These are phyloP conservation scores for Carcharodon carcharias DNA, from an alignment of 2,797 vertebrate genomes.

Conservation along the genomic window DNA sequence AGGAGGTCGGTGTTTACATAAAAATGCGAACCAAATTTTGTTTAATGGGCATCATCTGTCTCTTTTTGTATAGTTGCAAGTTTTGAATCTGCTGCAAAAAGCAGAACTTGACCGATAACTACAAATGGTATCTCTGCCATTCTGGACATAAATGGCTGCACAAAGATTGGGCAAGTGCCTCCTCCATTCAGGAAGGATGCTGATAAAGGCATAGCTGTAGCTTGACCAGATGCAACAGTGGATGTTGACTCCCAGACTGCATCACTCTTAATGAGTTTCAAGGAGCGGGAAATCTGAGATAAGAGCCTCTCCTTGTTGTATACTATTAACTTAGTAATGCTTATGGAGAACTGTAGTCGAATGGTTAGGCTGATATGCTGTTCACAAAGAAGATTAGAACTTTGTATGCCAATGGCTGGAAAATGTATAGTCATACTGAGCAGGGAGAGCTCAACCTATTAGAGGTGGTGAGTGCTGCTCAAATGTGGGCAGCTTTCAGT, in stretches of 20 bases:
- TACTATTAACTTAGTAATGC: not conserved
- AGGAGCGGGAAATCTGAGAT: not conserved
- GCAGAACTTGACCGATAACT: not conserved
- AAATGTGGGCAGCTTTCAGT: not conserved
- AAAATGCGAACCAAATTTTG: not conserved
- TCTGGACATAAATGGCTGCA: not conserved
- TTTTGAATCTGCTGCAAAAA: not conserved
- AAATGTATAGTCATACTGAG: not conserved
- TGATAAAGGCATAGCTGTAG: conserved; percentile 3
- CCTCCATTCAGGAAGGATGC: not conserved
- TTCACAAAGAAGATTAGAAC: not conserved
- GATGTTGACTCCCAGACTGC: not conserved
- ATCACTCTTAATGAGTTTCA: too few species aligned
- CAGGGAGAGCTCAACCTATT: not conserved
- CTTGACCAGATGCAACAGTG: not conserved
- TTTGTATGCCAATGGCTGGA: not conserved
- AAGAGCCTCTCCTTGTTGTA: not conserved
- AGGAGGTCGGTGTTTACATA: not conserved
- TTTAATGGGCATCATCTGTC: not conserved
- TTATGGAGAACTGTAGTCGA: not conserved
- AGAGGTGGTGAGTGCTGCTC: not conserved
- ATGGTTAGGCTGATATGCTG: not conserved
- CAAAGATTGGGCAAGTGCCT: not conserved
- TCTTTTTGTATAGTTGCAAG: not conserved
- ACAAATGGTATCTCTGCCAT: not conserved